Evolutionary conservation across 2,797 vertebrate genomes (phyloP), one percentile per base, ranked within the genome.

Genomic region (Danio aesculapii): DNA sequence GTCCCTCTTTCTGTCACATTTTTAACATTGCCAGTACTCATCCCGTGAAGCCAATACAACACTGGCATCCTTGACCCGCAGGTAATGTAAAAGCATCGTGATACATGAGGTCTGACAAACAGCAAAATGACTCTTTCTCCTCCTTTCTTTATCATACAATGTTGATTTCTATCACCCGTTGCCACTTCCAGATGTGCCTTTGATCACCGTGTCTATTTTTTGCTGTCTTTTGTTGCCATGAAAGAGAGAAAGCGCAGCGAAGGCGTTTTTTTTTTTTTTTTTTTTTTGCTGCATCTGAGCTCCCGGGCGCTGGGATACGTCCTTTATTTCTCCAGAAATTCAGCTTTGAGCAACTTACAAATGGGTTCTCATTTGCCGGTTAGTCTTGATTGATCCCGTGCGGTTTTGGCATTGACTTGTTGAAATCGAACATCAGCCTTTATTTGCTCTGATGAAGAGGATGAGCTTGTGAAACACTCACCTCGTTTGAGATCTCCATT

Each of bases 121-220:
- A 86, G 74, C 47, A 64, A 81, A 79, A 84, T 80, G 88, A 87
- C 89, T 84, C 80, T 57, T 17, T 76, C 52, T 12, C 61, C 55
- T 63, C 6, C 8, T 53, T 57, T 78, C 7, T 80, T 71, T 90
- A 91, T 88, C 75, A 55, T 14, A 47, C 81, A 47, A 85, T 89
- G 90, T 90, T 91, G 83, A 90, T 91, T 69, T 90, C 88, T 79
- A 89, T 90, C 89, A 90, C 81, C 88, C 86, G 81, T 89, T 86
- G 76, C 71, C 73, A 72, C 83, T 90, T 90, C 90, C 91, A 90
- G 88, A 90, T 90, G 91, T 86, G 87, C 86, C 90, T 93, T 93
- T 94, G 93, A 94, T 93, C 91, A 87, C 79, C 0, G 21, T 16
- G 77, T 91, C 90, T 93, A 91, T 30, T 92, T 94, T 94, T 93